Evolutionary conservation across 2,113 vertebrate genomes (phyloP), one percentile per base, ranked within the genome.

Genomic region (Osmerus eperlanus): DNA sequence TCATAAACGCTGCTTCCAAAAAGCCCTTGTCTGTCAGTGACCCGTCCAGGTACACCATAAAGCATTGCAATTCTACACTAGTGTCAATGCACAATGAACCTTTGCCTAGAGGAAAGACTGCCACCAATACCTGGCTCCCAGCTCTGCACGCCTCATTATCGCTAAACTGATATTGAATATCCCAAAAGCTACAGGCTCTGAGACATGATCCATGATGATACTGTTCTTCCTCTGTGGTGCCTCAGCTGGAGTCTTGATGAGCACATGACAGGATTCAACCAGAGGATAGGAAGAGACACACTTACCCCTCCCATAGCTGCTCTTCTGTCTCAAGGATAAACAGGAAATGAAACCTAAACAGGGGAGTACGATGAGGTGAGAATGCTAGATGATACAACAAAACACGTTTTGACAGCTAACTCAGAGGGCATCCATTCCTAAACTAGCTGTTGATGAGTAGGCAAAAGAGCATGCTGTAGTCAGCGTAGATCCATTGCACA

Each of bases 241-340:
- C 7, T 11, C 41, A 47, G 41, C 41, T 56, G 54, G 1, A 36
- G 32, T 4, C 32, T 56, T 16, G 71, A 28, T 64, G 52, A n/a
- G 52, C n/a, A 56, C 15, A 54, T 68, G 62, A 79, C 53, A 73
- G 25, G 74, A 68, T 4, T 29, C 64, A 67, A 59, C 19, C 21
- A 75, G 51, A 67, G 14, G 23, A 32, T 63, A 16, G 21, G 7
- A 15, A 67, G 36, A 75, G 14, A 47, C 16, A 14, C 19, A 75
- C 89, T 87, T 77, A 91, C 90, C 89, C 89, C 89, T 19, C 78
- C 78, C 81, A 54, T 79, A 63, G 74, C 80, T 84, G 83, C 78
- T 86, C 84, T 78, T 77, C 19, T 65, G 73, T 82, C 53, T 81
- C 75, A 76, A 76, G 72, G 28, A 80, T 63, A 72, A 51, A 67